These are phyloP conservation scores for Mermis nigrescens DNA, from an alignment of 2,888 invertebrate genomes.

Conservation along the genomic window DNA sequence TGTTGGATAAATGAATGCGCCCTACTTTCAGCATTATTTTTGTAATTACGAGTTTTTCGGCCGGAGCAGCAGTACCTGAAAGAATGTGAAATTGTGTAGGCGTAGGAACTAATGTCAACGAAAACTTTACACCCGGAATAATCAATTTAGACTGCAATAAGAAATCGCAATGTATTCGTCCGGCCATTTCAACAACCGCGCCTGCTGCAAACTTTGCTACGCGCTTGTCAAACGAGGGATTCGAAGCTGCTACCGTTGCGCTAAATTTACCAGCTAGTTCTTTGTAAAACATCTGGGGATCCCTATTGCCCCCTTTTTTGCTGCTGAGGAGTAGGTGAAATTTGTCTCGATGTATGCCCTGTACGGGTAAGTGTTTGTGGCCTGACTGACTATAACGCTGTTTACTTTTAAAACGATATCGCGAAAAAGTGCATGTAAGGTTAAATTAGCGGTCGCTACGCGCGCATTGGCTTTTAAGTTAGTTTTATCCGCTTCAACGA, in stretches of 20 bases:
- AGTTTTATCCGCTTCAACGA: not conserved
- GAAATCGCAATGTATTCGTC: not conserved
- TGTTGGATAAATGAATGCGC: not conserved
- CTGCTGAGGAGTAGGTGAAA: not conserved
- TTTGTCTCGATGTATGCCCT: not conserved
- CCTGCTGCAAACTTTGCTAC: not conserved
- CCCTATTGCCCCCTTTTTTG: too few species aligned
- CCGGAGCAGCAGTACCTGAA: not conserved
- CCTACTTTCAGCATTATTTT: not conserved
- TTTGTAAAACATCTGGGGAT: not conserved
- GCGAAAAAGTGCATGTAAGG: not conserved
- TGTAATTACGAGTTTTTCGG: not conserved
- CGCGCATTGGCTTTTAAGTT: not conserved
- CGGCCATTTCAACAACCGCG: not conserved
- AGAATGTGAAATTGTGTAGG: not conserved
- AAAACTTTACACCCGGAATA: not conserved
- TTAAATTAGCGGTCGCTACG: not conserved
- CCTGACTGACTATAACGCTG: not conserved
- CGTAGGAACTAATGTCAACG: not conserved
- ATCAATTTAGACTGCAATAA: not conserved
- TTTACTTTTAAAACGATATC: not conserved
- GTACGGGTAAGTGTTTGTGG: not conserved
- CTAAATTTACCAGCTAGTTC: not conserved
- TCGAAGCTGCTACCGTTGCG: not conserved
- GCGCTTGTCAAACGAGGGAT: not conserved